phyloP scores from a whole-genome alignment of 1,140 invertebrate genomes.

The Leptinotarsa defecta region DNA sequence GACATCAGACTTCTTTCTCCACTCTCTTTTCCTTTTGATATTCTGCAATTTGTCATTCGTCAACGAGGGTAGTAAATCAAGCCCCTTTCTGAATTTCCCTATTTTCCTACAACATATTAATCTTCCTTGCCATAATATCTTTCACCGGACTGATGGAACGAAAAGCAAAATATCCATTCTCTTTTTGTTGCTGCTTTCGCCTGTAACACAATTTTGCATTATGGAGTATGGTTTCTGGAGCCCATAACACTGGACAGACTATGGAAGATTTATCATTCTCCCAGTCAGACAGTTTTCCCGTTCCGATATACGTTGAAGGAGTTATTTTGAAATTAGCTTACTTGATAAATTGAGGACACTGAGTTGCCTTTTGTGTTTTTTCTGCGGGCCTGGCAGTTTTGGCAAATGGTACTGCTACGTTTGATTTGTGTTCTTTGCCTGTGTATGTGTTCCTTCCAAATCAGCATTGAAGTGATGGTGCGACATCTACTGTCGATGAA shows the following conservation, averaged over 20 bases:
- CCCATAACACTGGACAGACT: not conserved
- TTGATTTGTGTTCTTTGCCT: no score
- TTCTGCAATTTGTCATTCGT: not conserved
- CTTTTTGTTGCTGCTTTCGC: not conserved
- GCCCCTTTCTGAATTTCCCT: not conserved
- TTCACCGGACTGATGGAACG: not conserved
- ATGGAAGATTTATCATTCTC: not conserved
- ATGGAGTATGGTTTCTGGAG: not conserved
- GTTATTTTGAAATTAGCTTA: not conserved
- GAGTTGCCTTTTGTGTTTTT: no score
- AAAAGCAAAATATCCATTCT: not conserved
- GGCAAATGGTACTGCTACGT: no score
- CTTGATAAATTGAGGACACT: not conserved
- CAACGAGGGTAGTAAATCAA: not conserved
- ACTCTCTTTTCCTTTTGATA: no score
- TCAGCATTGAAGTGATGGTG: no score
- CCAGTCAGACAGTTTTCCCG: not conserved
- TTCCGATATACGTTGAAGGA: not conserved
- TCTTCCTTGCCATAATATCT: not conserved
- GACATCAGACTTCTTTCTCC: no score
- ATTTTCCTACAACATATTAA: not conserved
- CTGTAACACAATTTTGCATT: not conserved
- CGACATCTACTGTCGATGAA: no score
- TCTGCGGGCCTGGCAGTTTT: no score
- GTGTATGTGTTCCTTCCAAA: no score